Conservation (phyloP, 1,140 invertebrate genomes). For the Bathynomus jamesi region DNA sequence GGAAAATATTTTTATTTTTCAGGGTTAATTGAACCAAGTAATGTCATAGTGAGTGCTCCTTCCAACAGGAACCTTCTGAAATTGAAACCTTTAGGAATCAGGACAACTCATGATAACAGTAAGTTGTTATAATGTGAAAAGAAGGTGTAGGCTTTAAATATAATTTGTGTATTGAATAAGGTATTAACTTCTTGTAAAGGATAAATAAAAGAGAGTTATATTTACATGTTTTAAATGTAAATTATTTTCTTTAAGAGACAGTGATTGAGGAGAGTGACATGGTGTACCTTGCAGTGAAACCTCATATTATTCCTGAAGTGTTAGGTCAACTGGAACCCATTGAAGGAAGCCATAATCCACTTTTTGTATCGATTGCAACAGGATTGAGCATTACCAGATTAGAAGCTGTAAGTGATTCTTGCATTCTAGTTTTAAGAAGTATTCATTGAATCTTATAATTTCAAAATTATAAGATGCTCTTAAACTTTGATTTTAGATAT, state of each 20-base stretch:
- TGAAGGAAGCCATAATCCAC: constrained; percentile 10
- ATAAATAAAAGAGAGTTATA: too few species aligned
- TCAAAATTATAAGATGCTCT: too few species aligned
- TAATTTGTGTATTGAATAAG: not conserved
- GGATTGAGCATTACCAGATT: constrained; percentile 14
- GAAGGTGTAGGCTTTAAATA: not conserved
- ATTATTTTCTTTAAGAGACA: not conserved
- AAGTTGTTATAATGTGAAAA: not conserved
- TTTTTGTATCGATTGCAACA: constrained; percentile 30
- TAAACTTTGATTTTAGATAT: too few species aligned
- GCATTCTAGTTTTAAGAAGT: not conserved
- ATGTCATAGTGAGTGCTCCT: not conserved
- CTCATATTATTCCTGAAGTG: constrained; percentile 19
- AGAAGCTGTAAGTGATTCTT: not conserved
- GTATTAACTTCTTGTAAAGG: too few species aligned
- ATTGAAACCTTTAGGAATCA: not conserved
- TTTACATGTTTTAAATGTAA: too few species aligned
- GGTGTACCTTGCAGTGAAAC: constrained; percentile 31
- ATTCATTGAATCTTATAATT: not conserved
- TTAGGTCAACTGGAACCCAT: constrained; percentile 9
- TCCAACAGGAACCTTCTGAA: not conserved
- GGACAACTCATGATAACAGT: not conserved
- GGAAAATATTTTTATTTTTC: not conserved
- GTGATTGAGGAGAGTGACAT: constrained; percentile 10
- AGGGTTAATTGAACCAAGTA: not conserved